These are phyloP conservation scores for Corythornis cristatus DNA, from an alignment of 2,113 vertebrate genomes.

Conservation along the genomic window DNA sequence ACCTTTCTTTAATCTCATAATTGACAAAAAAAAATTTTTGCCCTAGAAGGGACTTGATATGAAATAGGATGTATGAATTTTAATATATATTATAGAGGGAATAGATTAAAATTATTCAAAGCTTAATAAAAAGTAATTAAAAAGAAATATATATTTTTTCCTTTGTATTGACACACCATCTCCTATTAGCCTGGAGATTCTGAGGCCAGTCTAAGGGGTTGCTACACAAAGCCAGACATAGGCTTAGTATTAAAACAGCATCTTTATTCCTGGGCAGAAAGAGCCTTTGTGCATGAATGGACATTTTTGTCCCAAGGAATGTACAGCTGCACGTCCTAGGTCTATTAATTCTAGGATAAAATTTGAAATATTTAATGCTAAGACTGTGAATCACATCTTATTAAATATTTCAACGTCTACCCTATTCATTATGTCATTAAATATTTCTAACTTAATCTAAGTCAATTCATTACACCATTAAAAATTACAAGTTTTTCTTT, in stretches of 20 bases:
- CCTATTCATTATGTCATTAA: background rate
- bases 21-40: background rate
- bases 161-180: background rate
- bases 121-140: background rate
- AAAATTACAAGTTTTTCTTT: background rate
- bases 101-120: background rate
- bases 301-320: background rate
- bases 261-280: background rate
- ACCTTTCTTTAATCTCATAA: background rate
- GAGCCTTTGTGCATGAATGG: background rate
- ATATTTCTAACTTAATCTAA: background rate
- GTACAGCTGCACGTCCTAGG: background rate
- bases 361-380: background rate
- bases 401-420: background rate
- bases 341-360: background rate
- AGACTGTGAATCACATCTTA: background rate
- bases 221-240: background rate
- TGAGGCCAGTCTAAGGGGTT: background rate
- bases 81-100: background rate
- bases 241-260: background rate
- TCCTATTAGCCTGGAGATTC: background rate
- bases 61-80: background rate
- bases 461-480: background rate
- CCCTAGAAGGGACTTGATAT: background rate
- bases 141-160: no score